phyloP scores from a whole-genome alignment of 2,797 vertebrate genomes.

The Urocyon cinereoargenteus region DNA sequence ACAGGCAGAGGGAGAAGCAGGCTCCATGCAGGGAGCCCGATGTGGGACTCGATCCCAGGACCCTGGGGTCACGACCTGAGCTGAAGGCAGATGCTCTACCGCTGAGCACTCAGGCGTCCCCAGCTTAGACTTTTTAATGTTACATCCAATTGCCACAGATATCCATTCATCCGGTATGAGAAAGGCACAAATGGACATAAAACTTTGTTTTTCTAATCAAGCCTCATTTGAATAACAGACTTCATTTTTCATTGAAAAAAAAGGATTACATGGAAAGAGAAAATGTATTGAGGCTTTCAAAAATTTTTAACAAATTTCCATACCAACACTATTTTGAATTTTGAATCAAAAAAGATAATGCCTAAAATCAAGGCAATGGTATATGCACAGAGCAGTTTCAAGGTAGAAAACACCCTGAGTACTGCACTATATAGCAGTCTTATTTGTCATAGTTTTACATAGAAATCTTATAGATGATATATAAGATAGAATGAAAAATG shows the following conservation, averaged over 20 bases:
- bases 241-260: conserved; percentile 10
- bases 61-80: too few species aligned
- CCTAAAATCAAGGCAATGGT: background rate
- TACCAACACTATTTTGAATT: background rate
- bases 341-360: background rate
- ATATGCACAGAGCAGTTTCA: background rate
- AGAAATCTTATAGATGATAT: background rate
- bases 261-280: background rate
- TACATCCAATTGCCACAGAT: background rate
- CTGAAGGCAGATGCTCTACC: too few species aligned
- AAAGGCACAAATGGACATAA: background rate
- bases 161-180: background rate
- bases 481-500: background rate
- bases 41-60: too few species aligned
- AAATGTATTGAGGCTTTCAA: background rate
- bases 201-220: background rate
- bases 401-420: background rate
- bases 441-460: background rate
- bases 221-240: background rate
- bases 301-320: background rate
- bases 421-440: background rate
- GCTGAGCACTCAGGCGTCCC: too few species aligned
- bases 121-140: background rate
- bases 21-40: too few species aligned
- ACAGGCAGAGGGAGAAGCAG: too few species aligned